These are phyloP conservation scores for Trichonephila clavata DNA, from an alignment of 1,140 invertebrate species.

Conservation along the genomic window DNA sequence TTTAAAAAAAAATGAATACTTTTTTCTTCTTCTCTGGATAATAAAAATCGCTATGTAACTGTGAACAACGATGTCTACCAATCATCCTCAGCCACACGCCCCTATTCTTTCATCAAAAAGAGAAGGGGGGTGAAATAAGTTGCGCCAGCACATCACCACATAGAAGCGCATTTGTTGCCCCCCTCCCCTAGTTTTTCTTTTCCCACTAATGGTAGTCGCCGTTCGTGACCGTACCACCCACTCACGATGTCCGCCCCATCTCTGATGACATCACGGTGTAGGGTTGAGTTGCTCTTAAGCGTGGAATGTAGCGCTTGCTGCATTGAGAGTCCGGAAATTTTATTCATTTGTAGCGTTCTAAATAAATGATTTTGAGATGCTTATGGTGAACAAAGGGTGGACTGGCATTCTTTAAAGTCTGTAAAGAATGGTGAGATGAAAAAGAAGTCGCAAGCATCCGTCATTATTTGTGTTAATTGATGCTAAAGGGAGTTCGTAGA, in stretches of 20 bases:
- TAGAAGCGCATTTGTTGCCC: neutral
- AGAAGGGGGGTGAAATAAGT: neutral
- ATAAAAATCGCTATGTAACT: constrained; percentile 51
- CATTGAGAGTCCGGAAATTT: constrained; percentile 22
- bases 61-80: constrained; percentile 38
- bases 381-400: neutral
- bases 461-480: too few relatives aligned
- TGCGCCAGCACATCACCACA: neutral
- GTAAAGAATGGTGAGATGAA: neutral
- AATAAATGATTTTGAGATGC: too few relatives aligned
- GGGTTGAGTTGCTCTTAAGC: constrained; percentile 19
- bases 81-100: constrained; percentile 41
- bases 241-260: constrained; percentile 21
- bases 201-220: constrained; percentile 8
- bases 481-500: too few relatives aligned
- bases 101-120: constrained; percentile 1
- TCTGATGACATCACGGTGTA: constrained; percentile 36
- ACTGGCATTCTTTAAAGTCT: neutral
- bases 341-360: constrained; percentile 21
- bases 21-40: neutral
- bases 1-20: neutral
- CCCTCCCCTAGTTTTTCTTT: constrained; percentile 39
- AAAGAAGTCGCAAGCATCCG: too few relatives aligned
- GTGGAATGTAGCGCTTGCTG: constrained; percentile 5
- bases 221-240: constrained; percentile 45